Evolutionary conservation across 2,888 invertebrate genomes (phyloP), one percentile per base, ranked within the genome.

Genomic region (Alsophila aescularia): DNA sequence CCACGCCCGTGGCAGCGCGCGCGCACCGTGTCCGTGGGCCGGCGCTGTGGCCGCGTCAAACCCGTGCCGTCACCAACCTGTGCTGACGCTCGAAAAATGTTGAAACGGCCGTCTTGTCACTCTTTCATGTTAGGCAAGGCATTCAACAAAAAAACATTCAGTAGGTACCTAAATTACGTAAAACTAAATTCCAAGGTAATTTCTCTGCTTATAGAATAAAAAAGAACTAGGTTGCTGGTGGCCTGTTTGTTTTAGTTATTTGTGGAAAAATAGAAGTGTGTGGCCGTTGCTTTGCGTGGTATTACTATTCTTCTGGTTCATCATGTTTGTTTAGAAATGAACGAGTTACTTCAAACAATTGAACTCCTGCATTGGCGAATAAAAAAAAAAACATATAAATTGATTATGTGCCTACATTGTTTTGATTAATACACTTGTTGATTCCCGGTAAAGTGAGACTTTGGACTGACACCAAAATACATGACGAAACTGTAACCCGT

Each of bases 1-100:
- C 37, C 62, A 52, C 58, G 14, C 59, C 55, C 55, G 54, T 56
- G n/a, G n/a, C n/a, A n/a, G n/a, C n/a, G 47, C 29, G 7, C 32
- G 48, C 32, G 12, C 12, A 3, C 18, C n/a, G 12, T 32, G 13
- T n/a, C 5, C 32, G 13, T 13, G 32, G 13, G 12, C 13, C 9
- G 27, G 13, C 13, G 5, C 5, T 6, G 12, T 12, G 32, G 6
- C 13, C 10, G 29, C 29, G 29, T 29, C 29, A 9, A 29, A 29
- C 10, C 10, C 29, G n/a, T 12, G n/a, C 13, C 13, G 7, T 13
- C 32, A 12, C 13, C 32, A 32, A 13, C 13, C 0, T 32, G 3
- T 32, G 0, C 13, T 32, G 32, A 32, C 32, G 32, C 32, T n/a
- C n/a, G 18, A 18, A 18, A 18, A 18, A 4, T 18, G 18, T 18